A percentile compares a stretch with the other conserved stretches of the same genome.
Conservation (phyloP, 2,113 vertebrate genomes). For the Rafetus swinhoei region DNA sequence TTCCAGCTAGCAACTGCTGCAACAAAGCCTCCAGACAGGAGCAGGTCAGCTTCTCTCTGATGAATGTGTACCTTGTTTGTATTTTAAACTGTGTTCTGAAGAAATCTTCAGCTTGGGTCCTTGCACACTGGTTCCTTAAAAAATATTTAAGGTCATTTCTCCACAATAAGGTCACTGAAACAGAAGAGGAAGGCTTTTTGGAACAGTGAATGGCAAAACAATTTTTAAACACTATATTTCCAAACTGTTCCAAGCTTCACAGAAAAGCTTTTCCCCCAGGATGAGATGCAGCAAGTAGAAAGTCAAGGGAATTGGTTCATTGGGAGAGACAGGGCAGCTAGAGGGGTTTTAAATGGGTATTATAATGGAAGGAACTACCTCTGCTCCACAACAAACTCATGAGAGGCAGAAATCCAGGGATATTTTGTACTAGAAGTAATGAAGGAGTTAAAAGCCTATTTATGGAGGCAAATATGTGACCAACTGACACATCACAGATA, state of each 20-base stretch:
- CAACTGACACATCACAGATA: neutral
- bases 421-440: neutral
- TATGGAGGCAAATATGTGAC: neutral
- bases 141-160: neutral
- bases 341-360: neutral
- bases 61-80: neutral
- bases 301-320: neutral
- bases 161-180: neutral
- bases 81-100: neutral
- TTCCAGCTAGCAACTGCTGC: neutral
- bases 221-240: neutral
- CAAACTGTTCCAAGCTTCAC: neutral
- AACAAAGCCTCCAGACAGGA: neutral
- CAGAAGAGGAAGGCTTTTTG: neutral
- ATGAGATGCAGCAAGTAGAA: neutral
- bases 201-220: neutral
- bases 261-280: neutral
- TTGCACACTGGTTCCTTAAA: neutral
- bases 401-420: neutral
- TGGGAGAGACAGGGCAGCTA: accelerated
- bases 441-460: neutral
- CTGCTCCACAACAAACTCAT: accelerated
- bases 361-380: neutral
- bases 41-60: neutral
- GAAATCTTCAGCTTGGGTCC: neutral